Conservation (phyloP, 92 coral and sea anemone genomes). For the Porites evermanni region DNA sequence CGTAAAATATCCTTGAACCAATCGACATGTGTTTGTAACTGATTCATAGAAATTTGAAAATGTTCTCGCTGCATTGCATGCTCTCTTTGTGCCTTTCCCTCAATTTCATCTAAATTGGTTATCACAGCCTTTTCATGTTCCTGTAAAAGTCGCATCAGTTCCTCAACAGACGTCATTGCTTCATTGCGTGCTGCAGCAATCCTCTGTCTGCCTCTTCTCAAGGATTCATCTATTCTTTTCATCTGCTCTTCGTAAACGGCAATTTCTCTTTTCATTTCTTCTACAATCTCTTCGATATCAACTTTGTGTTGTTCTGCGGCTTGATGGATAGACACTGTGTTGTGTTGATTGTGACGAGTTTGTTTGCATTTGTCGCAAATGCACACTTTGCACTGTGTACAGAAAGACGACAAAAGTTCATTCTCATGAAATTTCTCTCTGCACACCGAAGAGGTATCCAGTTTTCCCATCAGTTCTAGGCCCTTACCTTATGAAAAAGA, state of each 20-base stretch:
- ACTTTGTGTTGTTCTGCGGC: too few relatives aligned
- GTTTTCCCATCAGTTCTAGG: neutral
- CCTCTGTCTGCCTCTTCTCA: neutral
- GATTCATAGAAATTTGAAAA: neutral
- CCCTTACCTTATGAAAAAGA: too few relatives aligned
- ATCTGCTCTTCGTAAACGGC: neutral
- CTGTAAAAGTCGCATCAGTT: neutral
- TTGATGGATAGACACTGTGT: too few relatives aligned
- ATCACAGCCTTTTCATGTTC: neutral
- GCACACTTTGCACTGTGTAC: constrained; percentile 19
- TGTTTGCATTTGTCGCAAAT: neutral
- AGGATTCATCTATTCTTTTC: neutral
- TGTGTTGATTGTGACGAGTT: too few relatives aligned
- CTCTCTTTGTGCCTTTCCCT: neutral
- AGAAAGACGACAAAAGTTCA: neutral
- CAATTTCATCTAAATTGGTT: neutral
- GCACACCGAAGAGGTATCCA: neutral
- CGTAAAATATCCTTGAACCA: neutral
- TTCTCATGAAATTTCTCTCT: neutral
- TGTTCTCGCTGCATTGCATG: neutral
- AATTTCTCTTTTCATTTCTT: neutral
- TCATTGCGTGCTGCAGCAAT: neutral
- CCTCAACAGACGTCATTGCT: neutral
- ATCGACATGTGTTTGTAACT: neutral
- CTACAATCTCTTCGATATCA: too few relatives aligned